phyloP scores from a whole-genome alignment of 2,797 vertebrate species.

The Staurois parvus region DNA sequence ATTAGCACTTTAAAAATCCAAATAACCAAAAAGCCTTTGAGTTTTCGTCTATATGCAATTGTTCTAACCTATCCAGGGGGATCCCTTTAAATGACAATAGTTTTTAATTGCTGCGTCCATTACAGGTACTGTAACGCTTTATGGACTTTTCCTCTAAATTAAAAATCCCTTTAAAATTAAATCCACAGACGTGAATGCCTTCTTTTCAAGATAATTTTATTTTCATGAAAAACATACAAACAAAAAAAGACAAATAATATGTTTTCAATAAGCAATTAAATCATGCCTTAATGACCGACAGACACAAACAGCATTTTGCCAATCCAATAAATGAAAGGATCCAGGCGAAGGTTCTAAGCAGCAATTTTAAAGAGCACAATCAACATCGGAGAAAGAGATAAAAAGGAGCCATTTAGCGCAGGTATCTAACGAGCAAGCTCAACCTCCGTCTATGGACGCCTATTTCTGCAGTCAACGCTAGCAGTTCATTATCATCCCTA shows the following conservation, averaged over 20 bases:
- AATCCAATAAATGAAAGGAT: slow-evolving; percentile 17
- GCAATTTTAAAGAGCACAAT: slow-evolving; percentile 23
- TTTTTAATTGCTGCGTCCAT: not conserved
- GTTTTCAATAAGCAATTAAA: slow-evolving; percentile 27
- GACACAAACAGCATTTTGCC: not conserved
- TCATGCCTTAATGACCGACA: not conserved
- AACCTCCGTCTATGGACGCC: slow-evolving; percentile 14
- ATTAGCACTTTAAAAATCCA: too few relatives aligned
- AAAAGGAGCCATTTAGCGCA: slow-evolving; percentile 48
- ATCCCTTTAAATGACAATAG: not conserved
- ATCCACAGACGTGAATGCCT: not conserved
- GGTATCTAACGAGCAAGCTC: slow-evolving; percentile 46
- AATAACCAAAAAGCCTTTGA: too few relatives aligned
- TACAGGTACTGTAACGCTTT: not conserved
- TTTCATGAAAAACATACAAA: not conserved
- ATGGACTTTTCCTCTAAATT: not conserved
- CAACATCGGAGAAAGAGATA: slow-evolving; percentile 26
- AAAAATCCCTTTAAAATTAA: not conserved
- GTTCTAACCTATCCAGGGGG: too few relatives aligned
- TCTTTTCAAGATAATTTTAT: not conserved
- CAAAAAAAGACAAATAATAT: not conserved
- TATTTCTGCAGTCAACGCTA: slow-evolving; percentile 18
- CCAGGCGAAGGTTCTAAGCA: not conserved
- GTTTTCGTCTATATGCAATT: too few relatives aligned
- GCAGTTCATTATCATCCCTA: slow-evolving; percentile 61